Evolutionary conservation across 2,113 vertebrate genomes (phyloP), one percentile per base, ranked within the genome.

Genomic region (Phyllopteryx taeniolatus): DNA sequence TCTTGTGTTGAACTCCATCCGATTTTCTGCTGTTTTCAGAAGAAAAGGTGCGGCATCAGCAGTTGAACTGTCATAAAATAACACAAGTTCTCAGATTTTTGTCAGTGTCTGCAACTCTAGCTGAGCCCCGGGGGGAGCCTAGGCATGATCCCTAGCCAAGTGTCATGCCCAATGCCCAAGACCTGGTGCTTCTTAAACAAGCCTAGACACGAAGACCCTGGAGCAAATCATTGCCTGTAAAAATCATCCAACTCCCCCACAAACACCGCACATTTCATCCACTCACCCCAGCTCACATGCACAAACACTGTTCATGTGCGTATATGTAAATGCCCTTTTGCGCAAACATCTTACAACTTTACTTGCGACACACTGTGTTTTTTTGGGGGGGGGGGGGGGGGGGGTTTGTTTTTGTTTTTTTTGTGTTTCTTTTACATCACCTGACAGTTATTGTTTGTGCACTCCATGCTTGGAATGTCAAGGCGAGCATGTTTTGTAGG

Each of bases 191-290:
- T 88, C 84, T 84, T 59, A 65, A 83, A 87, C 90, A 88, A 77
- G 91, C 86, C 86, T 74, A 83, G 89, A 91, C 91, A 89, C 67
- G 74, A 85, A 85, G 31, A 75, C 85, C 90, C 87, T 75, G 13
- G 49, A 82, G 88, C 83, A 74, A 89, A 79, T 80, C 81, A 78
- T 74, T 68, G 79, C 69, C 70, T 79, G 87, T 79, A 82, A 88
- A 80, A 86, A 74, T 80, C 75, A 73, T 71, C 79, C 84, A 39
- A 84, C 85, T 73, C 87, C 86, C 80, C 77, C 82, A 71, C 86
- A 88, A 75, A 87, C 89, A 82, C 85, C 83, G 80, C 83, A 63
- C 39, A 78, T 64, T 73, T 77, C 43, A 81, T 69, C 79, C 80
- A 72, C 76, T 44, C 75, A 44, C 43, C n/a, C 27, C 17, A 2